phyloP scores from a whole-genome alignment of 2,888 invertebrate species.

The Acleris literana region DNA sequence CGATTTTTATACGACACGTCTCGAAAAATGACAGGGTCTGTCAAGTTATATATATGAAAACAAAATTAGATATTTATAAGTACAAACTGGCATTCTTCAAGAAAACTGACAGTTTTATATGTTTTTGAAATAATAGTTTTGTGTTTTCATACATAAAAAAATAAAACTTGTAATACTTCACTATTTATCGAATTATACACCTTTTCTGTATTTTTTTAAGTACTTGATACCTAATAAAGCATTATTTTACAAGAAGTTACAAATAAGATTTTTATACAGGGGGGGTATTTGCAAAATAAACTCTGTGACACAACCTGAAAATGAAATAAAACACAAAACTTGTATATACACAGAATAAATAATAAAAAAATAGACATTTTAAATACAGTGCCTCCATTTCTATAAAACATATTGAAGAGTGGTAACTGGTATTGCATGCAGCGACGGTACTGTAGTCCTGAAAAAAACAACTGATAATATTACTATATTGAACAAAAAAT shows the following conservation, averaged over 20 bases:
- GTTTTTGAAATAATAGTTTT: too few relatives aligned
- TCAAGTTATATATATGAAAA: too few relatives aligned
- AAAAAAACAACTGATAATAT: slow-evolving; percentile 44
- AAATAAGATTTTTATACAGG: slow-evolving; percentile 39
- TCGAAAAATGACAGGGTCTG: too few relatives aligned
- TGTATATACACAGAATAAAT: slow-evolving; percentile 31
- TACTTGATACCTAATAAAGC: slow-evolving; percentile 39
- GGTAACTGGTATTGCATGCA: slow-evolving; percentile 48
- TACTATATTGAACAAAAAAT: slow-evolving; percentile 1
- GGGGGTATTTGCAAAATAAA: slow-evolving; percentile 33
- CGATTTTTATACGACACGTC: too few relatives aligned
- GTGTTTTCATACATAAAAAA: too few relatives aligned
- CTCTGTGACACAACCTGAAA: slow-evolving; percentile 49
- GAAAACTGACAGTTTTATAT: too few relatives aligned
- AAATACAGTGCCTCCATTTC: slow-evolving; percentile 76
- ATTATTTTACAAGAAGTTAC: slow-evolving; percentile 49
- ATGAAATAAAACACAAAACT: slow-evolving; percentile 33
- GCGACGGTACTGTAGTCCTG: slow-evolving; percentile 46
- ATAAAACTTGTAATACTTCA: too few relatives aligned
- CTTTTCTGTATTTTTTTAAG: too few relatives aligned
- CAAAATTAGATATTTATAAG: too few relatives aligned
- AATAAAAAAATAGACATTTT: slow-evolving; percentile 72
- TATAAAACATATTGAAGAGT: slow-evolving; percentile 51
- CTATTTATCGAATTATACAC: too few relatives aligned
- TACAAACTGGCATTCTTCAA: too few relatives aligned